Base-by-base conservation (phyloP, 2,797 vertebrate species). In the Enteromius fasciolatus region DNA sequence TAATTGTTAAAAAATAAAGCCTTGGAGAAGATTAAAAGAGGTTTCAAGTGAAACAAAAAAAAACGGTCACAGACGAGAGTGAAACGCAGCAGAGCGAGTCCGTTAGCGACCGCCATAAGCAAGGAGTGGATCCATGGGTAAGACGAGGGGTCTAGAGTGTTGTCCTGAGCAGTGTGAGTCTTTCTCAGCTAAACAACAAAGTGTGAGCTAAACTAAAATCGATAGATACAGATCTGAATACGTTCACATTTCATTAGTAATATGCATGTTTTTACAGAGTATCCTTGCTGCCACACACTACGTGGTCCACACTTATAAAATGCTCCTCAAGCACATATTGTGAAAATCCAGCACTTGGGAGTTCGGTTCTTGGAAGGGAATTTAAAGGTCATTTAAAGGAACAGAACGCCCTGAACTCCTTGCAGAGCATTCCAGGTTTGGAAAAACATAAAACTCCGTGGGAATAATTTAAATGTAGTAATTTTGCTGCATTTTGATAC, bases 111-210 rank as follows among this genome's bases (percentile, higher is more conserved):
- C 33, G 44, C 44, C 39, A 44, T 20, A 50, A 1, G 7, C 59
- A 70, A 81, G 72, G 75, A 87, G 83, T 82, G 84, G 57, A 68
- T 72, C 33, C 20, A 67, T 14, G 81, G 64, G 69, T 67, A 57
- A 39, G 59, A 83, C 70, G 86, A 84, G 83, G 83, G 76, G 48
- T 76, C 73, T 73, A 86, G 79, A 82, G 84, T 79, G 76, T 86
- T 78, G 81, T 86, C 87, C 87, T 87, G 87, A 87, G 87, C 77
- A 81, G 72, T 75, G 77, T 48, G 76, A 84, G 78, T 80, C 83
- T 84, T 82, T 52, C 72, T 75, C 50, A 57, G 59, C 80, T 82
- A 76, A 84, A 84, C 78, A 86, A 36, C 23, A 46, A 31, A 82
- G 79, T 54, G 79, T 80, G 82, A 69, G 81, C 73, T 82, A 82